Base-by-base conservation (phyloP, 2,888 invertebrate genomes). In the Rhogogaster chlorosoma region DNA sequence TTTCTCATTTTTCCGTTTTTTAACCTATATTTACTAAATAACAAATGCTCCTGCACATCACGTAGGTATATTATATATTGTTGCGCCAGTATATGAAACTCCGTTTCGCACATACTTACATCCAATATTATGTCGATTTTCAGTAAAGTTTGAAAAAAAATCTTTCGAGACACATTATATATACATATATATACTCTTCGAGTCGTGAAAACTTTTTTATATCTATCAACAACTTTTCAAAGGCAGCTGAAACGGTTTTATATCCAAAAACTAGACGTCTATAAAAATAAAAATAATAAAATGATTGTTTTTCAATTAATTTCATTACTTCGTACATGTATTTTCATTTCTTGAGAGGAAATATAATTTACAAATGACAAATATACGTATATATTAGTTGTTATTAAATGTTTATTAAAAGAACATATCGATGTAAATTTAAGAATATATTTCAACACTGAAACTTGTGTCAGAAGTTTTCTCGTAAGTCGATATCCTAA, bases 401-500 rank as follows among this genome's bases (percentile, higher is more conserved):
- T 49, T n/a, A 6, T 49, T 49, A 49, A 49, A 49, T 49, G n/a
- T 49, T 4, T n/a, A 49, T n/a, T 4, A n/a, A 49, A 53, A 53
- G 53, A 18, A 53, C n/a, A 53, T 53, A n/a, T 53, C n/a, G 53
- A 6, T 53, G 53, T n/a, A 53, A n/a, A 53, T n/a, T 53, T n/a
- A 53, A 53, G 6, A 53, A 53, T 18, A 53, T 53, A 53, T 53
- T 53, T 53, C n/a, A 53, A 53, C 6, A 53, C 6, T 53, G 7
- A n/a, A 53, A 53, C 53, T 61, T 61, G 4, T 45, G 26, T 61
- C 12, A 61, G 22, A 61, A 26, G 2, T 61, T 26, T 61, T 70
- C 26, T 70, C 18, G 70, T 42, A 73, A 73, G 71, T 73, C 71
- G 71, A 73, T 73, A 73, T 73, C 42, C 45, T 15, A 26, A 42